A percentile compares a stretch with the other conserved stretches of the same genome.
These are phyloP conservation scores for Cheilosia urbana DNA, from an alignment of 2,888 invertebrate species.

Conservation along the genomic window DNA sequence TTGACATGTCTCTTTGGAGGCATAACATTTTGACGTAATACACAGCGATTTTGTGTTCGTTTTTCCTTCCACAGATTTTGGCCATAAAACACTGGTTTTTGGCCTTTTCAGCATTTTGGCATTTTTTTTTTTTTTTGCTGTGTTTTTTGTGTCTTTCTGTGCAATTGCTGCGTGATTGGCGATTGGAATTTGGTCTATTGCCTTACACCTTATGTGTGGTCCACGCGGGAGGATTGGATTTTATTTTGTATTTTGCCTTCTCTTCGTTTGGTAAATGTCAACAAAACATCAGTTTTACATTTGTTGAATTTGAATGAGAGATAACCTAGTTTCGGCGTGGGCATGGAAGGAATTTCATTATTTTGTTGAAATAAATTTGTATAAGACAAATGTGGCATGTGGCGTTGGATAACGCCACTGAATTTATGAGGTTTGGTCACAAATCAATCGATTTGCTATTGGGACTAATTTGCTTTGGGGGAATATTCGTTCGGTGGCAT, in stretches of 20 bases:
- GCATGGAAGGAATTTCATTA: conserved; percentile 59
- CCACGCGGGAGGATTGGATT: conserved; percentile 45
- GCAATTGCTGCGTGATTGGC: conserved; percentile 55
- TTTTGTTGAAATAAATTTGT: conserved; percentile 22
- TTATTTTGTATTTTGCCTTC: conserved; percentile 6
- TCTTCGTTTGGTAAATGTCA: conserved; percentile 60
- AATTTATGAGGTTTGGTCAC: conserved; percentile 13
- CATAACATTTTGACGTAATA: conserved; percentile 69
- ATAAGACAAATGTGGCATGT: conserved; percentile 18
- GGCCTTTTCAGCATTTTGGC: conserved; percentile 36
- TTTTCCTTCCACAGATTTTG: conserved; percentile 36
- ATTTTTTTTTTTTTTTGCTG: conserved; percentile 8
- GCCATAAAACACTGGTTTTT: conserved; percentile 64
- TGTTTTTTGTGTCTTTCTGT: conserved; percentile 40
- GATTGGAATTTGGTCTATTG: conserved; percentile 57
- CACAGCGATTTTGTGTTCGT: conserved; percentile 12
- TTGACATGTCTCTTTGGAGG: conserved; percentile 62
- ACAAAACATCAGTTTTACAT: conserved; percentile 66
- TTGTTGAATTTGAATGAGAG: conserved; percentile 72
- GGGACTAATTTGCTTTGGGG: not conserved
- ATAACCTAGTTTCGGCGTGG: conserved; percentile 67
- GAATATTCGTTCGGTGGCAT: not conserved
- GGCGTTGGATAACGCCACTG: conserved; percentile 32
- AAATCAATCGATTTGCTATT: conserved; percentile 13
- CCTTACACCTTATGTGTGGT: conserved; percentile 39